Conservation (phyloP, 2,797 vertebrate genomes). For the Galago senegalensis region DNA sequence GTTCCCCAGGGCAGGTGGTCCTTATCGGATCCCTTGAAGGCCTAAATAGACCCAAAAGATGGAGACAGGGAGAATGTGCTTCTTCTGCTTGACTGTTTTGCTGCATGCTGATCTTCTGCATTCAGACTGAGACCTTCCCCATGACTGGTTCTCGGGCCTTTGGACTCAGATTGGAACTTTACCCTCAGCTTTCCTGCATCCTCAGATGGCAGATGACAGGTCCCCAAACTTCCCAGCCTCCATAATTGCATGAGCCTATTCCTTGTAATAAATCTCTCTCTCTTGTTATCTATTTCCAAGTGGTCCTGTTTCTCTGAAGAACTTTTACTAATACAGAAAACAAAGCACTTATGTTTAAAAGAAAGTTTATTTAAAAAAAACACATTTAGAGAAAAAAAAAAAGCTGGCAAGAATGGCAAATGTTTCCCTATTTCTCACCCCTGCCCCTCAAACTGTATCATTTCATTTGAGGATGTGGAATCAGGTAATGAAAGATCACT, state of each 20-base stretch:
- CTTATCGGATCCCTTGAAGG: neutral
- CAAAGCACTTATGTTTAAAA: conserved; percentile 15
- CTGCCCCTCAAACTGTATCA: neutral
- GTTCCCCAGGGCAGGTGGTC: neutral
- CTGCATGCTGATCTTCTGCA: neutral
- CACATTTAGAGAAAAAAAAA: neutral
- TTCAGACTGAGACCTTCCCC: neutral
- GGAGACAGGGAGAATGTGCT: neutral
- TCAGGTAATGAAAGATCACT: neutral
- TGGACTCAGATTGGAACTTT: neutral
- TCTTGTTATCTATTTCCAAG: neutral
- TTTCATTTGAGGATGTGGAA: conserved; percentile 38
- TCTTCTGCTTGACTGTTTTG: neutral
- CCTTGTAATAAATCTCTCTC: neutral
- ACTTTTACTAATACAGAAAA: neutral
- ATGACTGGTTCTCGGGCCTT: neutral
- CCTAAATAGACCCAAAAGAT: neutral
- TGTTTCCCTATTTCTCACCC: neutral
- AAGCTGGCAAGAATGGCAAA: neutral
- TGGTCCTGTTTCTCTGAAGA: neutral
- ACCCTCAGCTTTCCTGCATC: neutral
- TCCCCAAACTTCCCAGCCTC: neutral
- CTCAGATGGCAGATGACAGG: neutral
- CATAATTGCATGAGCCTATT: neutral
- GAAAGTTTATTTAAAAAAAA: neutral